phyloP scores from a whole-genome alignment of 2,888 invertebrate genomes.

The Spodoptera littoralis region DNA sequence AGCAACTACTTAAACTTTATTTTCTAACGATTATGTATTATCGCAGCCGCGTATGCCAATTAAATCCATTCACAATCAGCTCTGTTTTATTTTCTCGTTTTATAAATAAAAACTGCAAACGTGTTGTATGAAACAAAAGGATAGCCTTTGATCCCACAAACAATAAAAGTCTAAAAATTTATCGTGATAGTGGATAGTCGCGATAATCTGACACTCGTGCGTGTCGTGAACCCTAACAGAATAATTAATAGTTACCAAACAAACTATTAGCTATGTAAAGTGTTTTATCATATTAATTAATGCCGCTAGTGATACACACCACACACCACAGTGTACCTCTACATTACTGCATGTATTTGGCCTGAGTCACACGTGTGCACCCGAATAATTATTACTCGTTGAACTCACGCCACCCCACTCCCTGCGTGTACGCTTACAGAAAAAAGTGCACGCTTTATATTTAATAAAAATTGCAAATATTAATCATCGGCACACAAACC shows the following conservation, averaged over 20 bases:
- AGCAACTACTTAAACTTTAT: too few species aligned
- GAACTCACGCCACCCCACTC: constrained; percentile 41
- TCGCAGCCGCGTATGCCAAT: too few species aligned
- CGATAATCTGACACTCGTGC: constrained; percentile 4
- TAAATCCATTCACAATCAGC: background rate
- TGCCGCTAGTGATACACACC: constrained; percentile 24
- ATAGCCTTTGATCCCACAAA: constrained; percentile 10
- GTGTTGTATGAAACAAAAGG: constrained; percentile 1
- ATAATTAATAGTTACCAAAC: constrained; percentile 26
- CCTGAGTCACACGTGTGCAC: constrained; percentile 51
- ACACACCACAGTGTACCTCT: constrained; percentile 14
- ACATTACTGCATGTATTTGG: constrained; percentile 39
- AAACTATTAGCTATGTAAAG: constrained; percentile 37
- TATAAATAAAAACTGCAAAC: background rate
- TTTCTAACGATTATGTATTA: too few species aligned
- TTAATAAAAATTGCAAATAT: constrained; percentile 44
- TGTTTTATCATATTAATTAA: constrained; percentile 41
- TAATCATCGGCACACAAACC: constrained; percentile 62
- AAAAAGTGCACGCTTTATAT: constrained; percentile 44
- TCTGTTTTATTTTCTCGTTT: background rate
- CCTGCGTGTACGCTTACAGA: constrained; percentile 15
- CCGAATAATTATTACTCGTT: constrained; percentile 48
- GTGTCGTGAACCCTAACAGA: constrained; percentile 8
- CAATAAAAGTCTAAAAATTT: constrained; percentile 26
- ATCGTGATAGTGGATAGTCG: constrained; percentile 1